Base-by-base conservation (phyloP, 2,797 vertebrate species). In the Fundulus diaphanus region DNA sequence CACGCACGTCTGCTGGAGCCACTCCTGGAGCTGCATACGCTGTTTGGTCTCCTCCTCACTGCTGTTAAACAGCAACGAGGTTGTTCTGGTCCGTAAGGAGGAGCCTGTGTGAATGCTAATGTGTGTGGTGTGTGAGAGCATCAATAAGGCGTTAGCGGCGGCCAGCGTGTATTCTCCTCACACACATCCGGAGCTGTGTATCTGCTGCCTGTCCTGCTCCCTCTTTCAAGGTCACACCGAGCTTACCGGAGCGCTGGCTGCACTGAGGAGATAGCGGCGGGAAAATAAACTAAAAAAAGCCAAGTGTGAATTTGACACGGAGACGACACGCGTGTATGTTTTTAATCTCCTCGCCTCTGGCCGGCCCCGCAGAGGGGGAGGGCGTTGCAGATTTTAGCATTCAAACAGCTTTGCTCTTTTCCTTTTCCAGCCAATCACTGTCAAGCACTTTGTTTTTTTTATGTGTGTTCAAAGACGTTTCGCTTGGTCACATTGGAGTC, bases 181-280 rank as follows among this genome's bases (percentile, higher is more conserved):
- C 75, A 54, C 72, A 74, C 70, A 46, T 68, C 72, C 74, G 67
- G 78, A 72, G 54, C 77, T 18, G 24, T 18, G 68, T 11, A 88
- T 90, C 80, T 87, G 72, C 81, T 12, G 42, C 42, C 77, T 78
- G 73, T 56, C 46, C 82, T 7, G 88, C 70, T 89, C 75, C 79
- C 78, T 80, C 84, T 89, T 86, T 91, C 88, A 92, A 91, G 89
- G 86, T 91, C 89, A 90, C 84, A 82, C 80, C 27, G 63, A 5
- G 90, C 81, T 90, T 80, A 90, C 88, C 74, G 76, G 18, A 85
- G 89, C 80, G 48, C 72, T 77, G 63, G 83, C 91, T 92, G 88
- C 78, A 77, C 15, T 0, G 35, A 70, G 29, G 70, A 91, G 90
- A 91, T 90, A 90, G 68, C 75, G 56, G 35, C 29, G 48, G 0